A percentile compares a stretch with the other conserved stretches of the same genome.
Conservation (phyloP, 2,113 vertebrate genomes). For the Arizona elegans region DNA sequence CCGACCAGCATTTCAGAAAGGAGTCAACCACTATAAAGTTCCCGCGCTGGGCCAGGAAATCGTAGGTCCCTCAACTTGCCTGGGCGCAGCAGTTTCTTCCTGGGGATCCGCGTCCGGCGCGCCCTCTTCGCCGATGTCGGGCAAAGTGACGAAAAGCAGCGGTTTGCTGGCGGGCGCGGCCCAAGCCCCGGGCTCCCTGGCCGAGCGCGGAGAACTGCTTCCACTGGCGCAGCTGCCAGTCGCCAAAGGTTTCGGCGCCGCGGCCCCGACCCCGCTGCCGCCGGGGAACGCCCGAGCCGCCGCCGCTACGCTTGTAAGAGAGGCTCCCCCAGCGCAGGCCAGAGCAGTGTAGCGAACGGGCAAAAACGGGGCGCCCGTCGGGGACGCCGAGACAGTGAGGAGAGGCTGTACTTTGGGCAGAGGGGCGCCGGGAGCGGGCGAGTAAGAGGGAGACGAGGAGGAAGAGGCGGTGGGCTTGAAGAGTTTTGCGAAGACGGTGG, state of each 20-base stretch:
- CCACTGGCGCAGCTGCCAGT: neutral
- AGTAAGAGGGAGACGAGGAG: neutral
- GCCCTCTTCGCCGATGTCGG: conserved; percentile 67
- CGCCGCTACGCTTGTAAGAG: neutral
- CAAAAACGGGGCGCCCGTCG: conserved; percentile 12
- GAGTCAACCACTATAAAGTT: neutral
- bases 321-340: neutral
- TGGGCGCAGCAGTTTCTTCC: neutral
- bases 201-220: neutral
- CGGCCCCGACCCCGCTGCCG: neutral
- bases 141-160: conserved; percentile 52
- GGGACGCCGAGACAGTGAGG: conserved; percentile 12
- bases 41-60: neutral
- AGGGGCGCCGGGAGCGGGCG: neutral
- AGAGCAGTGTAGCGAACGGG: neutral
- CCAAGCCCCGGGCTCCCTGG: conserved; percentile 7
- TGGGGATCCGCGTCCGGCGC: conserved; percentile 33
- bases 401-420: neutral
- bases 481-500: conserved; percentile 57
- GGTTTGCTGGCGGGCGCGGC: neutral
- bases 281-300: neutral
- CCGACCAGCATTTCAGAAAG: neutral
- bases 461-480: conserved; percentile 49
- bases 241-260: neutral
- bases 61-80: conserved; percentile 53